Percentiles rank a stretch among this genome's conserved stretches.
These are phyloP conservation scores for Exaiptasia diaphana DNA, from an alignment of 64 coral and sea anemone species.

Conservation along the genomic window DNA sequence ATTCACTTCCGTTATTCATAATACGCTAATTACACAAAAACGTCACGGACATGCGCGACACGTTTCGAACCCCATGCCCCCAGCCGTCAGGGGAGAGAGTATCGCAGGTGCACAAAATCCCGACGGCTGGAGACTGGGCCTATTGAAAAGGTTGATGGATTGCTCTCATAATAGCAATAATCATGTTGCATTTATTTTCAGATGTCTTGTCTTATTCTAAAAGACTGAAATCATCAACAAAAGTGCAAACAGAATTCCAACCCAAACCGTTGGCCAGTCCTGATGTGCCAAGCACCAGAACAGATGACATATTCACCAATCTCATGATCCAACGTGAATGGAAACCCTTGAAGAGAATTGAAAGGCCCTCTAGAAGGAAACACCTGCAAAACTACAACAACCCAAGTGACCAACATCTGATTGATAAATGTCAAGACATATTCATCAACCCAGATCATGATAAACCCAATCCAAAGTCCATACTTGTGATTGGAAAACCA, in stretches of 20 bases:
- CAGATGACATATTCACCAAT: conserved; percentile 35
- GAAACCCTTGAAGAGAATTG: background rate
- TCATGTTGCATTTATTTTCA: no score
- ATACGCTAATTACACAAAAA: no score
- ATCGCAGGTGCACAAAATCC: no score
- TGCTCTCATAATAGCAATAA: no score
- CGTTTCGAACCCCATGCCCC: no score
- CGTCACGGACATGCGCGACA: no score
- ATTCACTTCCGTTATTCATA: no score
- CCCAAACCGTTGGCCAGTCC: background rate
- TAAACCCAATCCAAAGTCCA: background rate
- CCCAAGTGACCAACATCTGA: background rate
- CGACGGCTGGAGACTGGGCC: no score
- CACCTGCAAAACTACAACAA: background rate
- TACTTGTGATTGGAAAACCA: conserved; percentile 41
- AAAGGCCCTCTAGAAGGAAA: background rate
- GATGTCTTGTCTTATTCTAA: no score
- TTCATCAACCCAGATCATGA: background rate
- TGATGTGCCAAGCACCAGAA: background rate
- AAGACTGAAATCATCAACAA: background rate
- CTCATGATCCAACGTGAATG: background rate
- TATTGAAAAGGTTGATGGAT: no score
- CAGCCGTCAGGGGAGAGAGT: no score
- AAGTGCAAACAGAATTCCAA: conserved; percentile 22
- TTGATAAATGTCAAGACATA: background rate